Base-by-base conservation (phyloP, 1,140 invertebrate genomes). In the Drosophila erecta region DNA sequence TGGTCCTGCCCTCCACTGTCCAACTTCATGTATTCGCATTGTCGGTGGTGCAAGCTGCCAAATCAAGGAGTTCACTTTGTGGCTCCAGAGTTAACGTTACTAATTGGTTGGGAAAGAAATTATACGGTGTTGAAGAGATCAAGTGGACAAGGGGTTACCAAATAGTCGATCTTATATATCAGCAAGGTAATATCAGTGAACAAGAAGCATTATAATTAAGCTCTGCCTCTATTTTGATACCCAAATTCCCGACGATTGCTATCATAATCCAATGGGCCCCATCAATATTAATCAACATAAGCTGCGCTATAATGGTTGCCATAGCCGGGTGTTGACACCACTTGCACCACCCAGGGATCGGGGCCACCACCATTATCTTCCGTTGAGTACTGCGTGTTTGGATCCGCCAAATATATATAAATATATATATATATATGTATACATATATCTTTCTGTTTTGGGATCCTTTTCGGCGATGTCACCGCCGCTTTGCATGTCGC, bases 401-500 rank as follows among this genome's bases (percentile, higher is more conserved):
- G 30, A 41, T 44, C 15, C 38, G 41, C 15, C 43, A 10, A 15
- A 22, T 15, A 24, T 14, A 17, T 7, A 38, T 38, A 10, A 27
- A 54, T 22, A 8, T 3, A 12, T 49, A 5, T 35, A 33, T n/a
- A 30, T 6, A 14, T 17, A 35, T 17, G 12, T 35, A n/a, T 60
- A 38, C 20, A 30, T 38, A 15, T 40, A 17, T 41, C 33, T 22
- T 20, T 46, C 22, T 62, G 51, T 57, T 57, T 38, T 30, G 47
- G 55, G 50, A 51, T 72, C 55, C 67, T 84, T 79, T 86, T 89
- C 69, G 83, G 83, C 79, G 83, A 86, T 86, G 83, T 86, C 83
- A 86, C 83, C 83, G 84, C 83, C 83, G 83, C 83, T 71, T 86
- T 86, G 80, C 80, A 83, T 83, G 80, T 84, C 80, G 65, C 53